phyloP scores from a whole-genome alignment of 1,140 invertebrate species.

The Chymomyza costata region DNA sequence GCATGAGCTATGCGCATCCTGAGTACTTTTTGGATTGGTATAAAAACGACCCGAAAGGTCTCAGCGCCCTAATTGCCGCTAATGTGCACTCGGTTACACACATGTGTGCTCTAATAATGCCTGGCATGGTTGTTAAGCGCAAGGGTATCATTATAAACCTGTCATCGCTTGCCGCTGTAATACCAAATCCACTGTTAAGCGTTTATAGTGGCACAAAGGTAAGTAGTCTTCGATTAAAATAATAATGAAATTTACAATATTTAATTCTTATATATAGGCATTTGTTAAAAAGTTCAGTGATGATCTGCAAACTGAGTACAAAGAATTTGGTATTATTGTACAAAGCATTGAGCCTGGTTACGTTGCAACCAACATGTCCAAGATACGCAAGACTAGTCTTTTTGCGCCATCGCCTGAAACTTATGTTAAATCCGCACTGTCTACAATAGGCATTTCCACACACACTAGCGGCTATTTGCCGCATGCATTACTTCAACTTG shows the following conservation, averaged over 20 bases:
- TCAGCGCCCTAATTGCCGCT: constrained; percentile 81
- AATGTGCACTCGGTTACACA: constrained; percentile 86
- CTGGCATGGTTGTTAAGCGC: constrained; percentile 89
- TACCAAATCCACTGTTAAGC: constrained; percentile 88
- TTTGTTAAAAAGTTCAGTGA: constrained; percentile 91
- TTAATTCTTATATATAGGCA: constrained; percentile 76
- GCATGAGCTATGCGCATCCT: constrained; percentile 91
- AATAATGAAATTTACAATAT: not conserved
- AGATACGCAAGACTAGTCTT: constrained; percentile 86
- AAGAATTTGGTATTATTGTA: constrained; percentile 84
- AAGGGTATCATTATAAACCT: constrained; percentile 95
- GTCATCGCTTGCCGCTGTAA: constrained; percentile 87
- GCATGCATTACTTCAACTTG: constrained; percentile 81
- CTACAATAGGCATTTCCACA: constrained; percentile 84
- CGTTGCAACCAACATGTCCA: constrained; percentile 95
- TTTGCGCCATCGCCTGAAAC: constrained; percentile 86
- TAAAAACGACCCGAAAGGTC: constrained; percentile 77
- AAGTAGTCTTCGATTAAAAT: constrained; percentile 19
- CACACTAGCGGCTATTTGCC: constrained; percentile 88
- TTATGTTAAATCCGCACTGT: constrained; percentile 87
- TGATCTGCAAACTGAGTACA: constrained; percentile 88
- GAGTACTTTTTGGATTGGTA: constrained; percentile 86
- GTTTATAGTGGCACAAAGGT: constrained; percentile 95
- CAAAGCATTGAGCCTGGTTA: constrained; percentile 92
- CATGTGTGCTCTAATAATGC: constrained; percentile 90